Evolutionary conservation across 1,140 invertebrate genomes (phyloP).

Genomic region (Diorhabda elongata): DNA sequence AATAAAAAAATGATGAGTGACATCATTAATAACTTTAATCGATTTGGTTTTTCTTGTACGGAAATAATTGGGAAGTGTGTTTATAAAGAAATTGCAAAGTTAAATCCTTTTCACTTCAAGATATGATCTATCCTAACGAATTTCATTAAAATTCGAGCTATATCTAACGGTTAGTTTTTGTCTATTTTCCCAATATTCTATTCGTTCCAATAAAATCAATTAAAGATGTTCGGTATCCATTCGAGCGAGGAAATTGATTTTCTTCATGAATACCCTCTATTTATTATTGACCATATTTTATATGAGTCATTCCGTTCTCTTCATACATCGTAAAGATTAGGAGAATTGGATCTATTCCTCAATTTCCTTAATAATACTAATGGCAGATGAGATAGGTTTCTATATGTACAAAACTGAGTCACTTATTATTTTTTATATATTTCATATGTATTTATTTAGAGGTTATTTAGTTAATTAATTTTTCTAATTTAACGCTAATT

Average conservation of each 20-base stretch:
- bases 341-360: neutral
- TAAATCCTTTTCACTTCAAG: too few relatives aligned
- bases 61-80: too few relatives aligned
- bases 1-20: too few relatives aligned
- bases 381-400: neutral
- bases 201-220: slow-evolving; percentile 4
- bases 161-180: neutral
- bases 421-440: too few relatives aligned
- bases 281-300: slow-evolving; percentile 12
- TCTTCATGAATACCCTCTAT: slow-evolving; percentile 10
- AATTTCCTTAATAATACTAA: neutral
- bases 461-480: too few relatives aligned
- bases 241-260: slow-evolving; percentile 7
- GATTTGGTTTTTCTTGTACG: too few relatives aligned
- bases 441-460: too few relatives aligned
- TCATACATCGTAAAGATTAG: slow-evolving; percentile 5
- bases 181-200: slow-evolving; percentile 8
- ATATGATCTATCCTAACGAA: neutral
- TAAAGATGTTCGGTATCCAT: slow-evolving; percentile 3
- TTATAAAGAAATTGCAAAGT: too few relatives aligned
- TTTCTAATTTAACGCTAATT: too few relatives aligned
- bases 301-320: slow-evolving; percentile 8
- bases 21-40: too few relatives aligned
- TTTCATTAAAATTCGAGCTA: neutral
- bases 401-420: too few relatives aligned